These are phyloP conservation scores for Ceratina japonica DNA, from an alignment of 1,140 invertebrate genomes.

Conservation along the genomic window DNA sequence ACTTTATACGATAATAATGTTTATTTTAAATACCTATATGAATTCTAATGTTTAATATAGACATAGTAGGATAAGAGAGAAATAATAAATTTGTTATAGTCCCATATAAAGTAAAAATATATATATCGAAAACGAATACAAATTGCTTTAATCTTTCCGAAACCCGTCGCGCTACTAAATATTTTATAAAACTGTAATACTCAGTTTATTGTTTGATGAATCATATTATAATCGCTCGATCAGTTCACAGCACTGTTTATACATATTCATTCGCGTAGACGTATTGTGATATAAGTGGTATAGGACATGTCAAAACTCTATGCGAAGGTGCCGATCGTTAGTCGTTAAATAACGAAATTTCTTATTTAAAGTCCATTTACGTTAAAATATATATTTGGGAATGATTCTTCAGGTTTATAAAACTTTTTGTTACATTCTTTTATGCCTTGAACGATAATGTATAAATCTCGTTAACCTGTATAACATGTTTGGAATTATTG, in stretches of 20 bases:
- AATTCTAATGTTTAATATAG: no score
- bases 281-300: slow-evolving; percentile 38
- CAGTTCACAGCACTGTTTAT: no score
- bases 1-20: no score
- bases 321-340: slow-evolving; percentile 75
- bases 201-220: no score
- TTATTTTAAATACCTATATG: no score
- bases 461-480: slow-evolving; percentile 25
- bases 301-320: slow-evolving; percentile 72
- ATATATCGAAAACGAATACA: no score
- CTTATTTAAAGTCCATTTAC: slow-evolving; percentile 24
- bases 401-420: background rate
- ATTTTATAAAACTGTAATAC: background rate
- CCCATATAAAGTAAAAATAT: no score
- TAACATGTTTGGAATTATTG: slow-evolving; percentile 21
- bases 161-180: no score
- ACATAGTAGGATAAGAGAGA: no score
- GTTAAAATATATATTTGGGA: background rate
- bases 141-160: no score
- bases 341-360: slow-evolving; percentile 65
- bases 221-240: no score
- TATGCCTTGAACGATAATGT: background rate
- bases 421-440: background rate
- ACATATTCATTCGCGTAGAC: slow-evolving; percentile 35
- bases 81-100: no score